phyloP scores from a whole-genome alignment of 1,140 invertebrate genomes.

The Euborellia annulipes region DNA sequence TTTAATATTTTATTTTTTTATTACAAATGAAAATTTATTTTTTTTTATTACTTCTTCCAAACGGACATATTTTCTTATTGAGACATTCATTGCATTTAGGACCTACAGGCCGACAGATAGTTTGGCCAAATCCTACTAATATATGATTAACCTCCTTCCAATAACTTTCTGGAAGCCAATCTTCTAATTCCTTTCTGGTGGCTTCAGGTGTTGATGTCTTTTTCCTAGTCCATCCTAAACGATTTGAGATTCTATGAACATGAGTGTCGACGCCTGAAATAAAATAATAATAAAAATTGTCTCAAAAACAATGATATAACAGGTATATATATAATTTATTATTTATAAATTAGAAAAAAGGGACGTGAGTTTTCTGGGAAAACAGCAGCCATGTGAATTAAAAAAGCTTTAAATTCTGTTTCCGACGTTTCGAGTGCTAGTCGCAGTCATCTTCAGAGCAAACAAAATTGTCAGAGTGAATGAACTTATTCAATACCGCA shows the following conservation, averaged over 20 bases:
- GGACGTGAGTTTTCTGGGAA: too few species aligned
- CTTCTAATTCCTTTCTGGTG: slow-evolving; percentile 68
- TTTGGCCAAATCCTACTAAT: slow-evolving; percentile 93
- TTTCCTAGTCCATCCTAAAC: slow-evolving; percentile 68
- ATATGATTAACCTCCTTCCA: slow-evolving; percentile 87
- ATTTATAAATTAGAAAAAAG: too few species aligned
- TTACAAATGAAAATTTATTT: background rate
- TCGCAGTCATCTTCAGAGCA: too few species aligned
- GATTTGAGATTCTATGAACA: slow-evolving; percentile 85
- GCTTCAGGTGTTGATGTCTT: slow-evolving; percentile 72
- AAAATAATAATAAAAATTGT: too few species aligned
- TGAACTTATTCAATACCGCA: too few species aligned
- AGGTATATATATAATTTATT: too few species aligned
- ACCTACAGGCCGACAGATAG: slow-evolving; percentile 62
- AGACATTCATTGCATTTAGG: slow-evolving; percentile 73
- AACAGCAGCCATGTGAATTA: too few species aligned
- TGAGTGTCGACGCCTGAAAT: slow-evolving; percentile 90
- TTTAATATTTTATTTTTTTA: background rate
- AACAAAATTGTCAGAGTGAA: too few species aligned
- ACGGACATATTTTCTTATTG: slow-evolving; percentile 74
- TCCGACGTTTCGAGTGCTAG: too few species aligned
- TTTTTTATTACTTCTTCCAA: slow-evolving; percentile 26
- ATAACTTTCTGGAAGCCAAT: slow-evolving; percentile 68
- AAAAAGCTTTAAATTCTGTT: too few species aligned
- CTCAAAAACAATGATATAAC: too few species aligned